Base-by-base conservation (phyloP, 1,140 invertebrate species). In the Sweltsa coloradensis region DNA sequence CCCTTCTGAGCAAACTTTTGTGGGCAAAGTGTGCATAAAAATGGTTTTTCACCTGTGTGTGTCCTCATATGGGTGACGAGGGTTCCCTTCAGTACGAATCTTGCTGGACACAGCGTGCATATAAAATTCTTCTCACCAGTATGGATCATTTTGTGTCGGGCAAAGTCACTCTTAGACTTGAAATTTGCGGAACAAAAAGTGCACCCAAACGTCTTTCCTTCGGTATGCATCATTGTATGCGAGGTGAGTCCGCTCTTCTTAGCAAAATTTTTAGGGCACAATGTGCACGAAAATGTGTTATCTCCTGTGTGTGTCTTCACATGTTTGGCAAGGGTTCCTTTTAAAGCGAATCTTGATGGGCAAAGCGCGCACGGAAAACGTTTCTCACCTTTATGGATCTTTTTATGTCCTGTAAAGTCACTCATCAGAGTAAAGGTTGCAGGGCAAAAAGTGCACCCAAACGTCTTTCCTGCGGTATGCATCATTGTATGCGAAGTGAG, bases 161-260 rank as follows among this genome's bases (percentile, higher is more conserved):
- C 76, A 26, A 75, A 56, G 55, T 75, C 71, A 52, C 76, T 73
- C 22, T 66, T 70, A 14, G 78, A 66, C 36, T 68, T 74, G 60
- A 81, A 81, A 13, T 36, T n/a, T 37, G 22, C 14, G 21, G 11
- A 5, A 40, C 45, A 47, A 3, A 42, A 13, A 24, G 31, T 18
- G 26, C 83, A 86, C 14, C 69, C 68, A 58, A 73, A 83, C 1
- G 79, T 78, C 55, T 81, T 83, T 51, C 78, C 73, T 3, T 79
- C 81, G 1, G 78, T 75, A 26, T 56, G 54, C 5, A 27, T n/a
- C 16, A 21, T 34, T n/a, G n/a, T 14, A 23, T 50, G 48, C 14
- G 13, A 16, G 14, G 22, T 40, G 9, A 47, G 31, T 19, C 36
- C n/a, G 7, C 16, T 9, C 6, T 34, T 7, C 16, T 36, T 22